These are phyloP conservation scores for Campylomormyrus numenius DNA, from an alignment of 2,113 vertebrate species.

Conservation along the genomic window DNA sequence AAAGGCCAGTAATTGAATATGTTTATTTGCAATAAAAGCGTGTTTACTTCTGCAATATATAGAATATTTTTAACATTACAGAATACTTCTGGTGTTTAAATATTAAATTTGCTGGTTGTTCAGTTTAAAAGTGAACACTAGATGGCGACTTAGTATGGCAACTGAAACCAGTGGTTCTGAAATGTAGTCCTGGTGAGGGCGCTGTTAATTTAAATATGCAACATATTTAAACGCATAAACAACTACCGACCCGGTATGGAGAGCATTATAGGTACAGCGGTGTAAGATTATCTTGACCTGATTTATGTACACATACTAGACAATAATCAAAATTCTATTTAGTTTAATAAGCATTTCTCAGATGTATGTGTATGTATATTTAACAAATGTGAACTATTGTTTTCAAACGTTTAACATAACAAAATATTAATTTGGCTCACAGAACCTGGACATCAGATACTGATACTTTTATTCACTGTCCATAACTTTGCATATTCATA, in stretches of 20 bases:
- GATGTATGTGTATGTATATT: not conserved
- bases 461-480: not conserved
- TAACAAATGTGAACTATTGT: not conserved
- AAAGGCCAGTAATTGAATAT: not conserved
- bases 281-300: not conserved
- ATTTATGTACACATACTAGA: not conserved
- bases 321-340: not conserved
- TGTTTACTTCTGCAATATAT: not conserved
- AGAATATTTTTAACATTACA: not conserved
- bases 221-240: not conserved
- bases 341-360: not conserved
- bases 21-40: not conserved
- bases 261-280: not conserved
- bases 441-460: not conserved
- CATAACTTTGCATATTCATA: not conserved
- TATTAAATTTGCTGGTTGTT: not conserved
- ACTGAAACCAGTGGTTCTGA: not conserved
- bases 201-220: not conserved
- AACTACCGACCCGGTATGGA: not conserved
- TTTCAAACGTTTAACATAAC: not conserved
- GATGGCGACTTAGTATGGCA: constrained; percentile 1
- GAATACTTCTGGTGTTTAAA: not conserved
- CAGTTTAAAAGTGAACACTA: not conserved
- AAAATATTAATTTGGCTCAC: not conserved
- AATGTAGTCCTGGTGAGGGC: not conserved